These are phyloP conservation scores for Hirundo rustica DNA, from an alignment of 2,797 vertebrate genomes.

Conservation along the genomic window DNA sequence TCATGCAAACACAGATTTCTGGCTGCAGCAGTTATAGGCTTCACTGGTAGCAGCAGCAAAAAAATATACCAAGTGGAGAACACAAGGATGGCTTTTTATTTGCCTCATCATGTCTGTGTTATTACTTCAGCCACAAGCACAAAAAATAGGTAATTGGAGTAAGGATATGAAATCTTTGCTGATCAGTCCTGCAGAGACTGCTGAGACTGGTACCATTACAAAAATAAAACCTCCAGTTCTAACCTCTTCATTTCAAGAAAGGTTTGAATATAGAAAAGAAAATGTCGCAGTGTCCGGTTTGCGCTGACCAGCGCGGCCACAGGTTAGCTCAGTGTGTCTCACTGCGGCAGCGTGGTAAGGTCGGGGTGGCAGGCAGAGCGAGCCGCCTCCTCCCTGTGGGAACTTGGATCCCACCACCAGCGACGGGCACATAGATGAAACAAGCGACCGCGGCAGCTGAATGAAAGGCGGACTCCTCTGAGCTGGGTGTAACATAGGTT, in stretches of 20 bases:
- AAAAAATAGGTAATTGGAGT: neutral
- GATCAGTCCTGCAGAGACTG: neutral
- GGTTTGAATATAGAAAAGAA: neutral
- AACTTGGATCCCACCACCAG: no score
- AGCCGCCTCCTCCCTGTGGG: no score
- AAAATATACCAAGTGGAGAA: neutral
- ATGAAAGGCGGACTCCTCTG: no score
- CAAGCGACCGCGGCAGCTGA: no score
- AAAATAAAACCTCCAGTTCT: neutral
- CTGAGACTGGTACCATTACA: neutral
- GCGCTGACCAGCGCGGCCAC: no score
- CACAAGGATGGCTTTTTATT: neutral
- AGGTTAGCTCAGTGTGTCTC: no score
- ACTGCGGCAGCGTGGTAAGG: no score
- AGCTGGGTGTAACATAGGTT: no score
- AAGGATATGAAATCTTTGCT: neutral
- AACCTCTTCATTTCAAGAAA: neutral
- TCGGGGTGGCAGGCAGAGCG: no score
- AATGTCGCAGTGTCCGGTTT: no score
- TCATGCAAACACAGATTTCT: neutral
- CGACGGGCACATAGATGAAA: no score
- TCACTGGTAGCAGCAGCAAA: neutral
- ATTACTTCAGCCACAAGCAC: neutral
- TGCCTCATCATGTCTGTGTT: neutral
- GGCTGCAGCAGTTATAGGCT: neutral